These are phyloP conservation scores for Calcarius lapponicus DNA, from an alignment of 2,797 vertebrate genomes.

Conservation along the genomic window DNA sequence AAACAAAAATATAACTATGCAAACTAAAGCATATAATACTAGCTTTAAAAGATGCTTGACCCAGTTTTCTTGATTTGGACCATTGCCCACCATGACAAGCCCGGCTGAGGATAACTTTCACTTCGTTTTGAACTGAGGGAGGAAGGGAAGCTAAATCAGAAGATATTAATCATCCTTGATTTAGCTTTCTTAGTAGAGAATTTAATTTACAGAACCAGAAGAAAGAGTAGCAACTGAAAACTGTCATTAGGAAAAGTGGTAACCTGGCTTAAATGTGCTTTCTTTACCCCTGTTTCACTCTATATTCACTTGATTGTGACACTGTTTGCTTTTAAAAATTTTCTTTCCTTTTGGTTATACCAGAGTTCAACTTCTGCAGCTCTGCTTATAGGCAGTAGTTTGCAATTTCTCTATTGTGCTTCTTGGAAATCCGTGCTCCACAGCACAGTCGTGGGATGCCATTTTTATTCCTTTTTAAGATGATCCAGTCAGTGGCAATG, in stretches of 20 bases:
- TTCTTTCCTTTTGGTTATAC: not conserved
- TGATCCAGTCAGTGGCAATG: slow-evolving; percentile 1
- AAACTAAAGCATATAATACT: not conserved
- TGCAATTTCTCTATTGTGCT: not conserved
- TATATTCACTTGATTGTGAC: not conserved
- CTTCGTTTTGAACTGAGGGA: slow-evolving; percentile 23
- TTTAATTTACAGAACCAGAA: slow-evolving; percentile 21
- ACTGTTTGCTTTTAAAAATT: not conserved
- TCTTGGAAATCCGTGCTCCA: not conserved
- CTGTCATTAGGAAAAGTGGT: not conserved
- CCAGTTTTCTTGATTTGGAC: slow-evolving; percentile 61
- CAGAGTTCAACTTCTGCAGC: not conserved
- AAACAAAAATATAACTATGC: slow-evolving; percentile 10
- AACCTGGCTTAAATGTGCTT: not conserved
- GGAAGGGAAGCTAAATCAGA: slow-evolving; percentile 23
- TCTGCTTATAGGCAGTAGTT: not conserved
- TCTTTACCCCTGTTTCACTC: not conserved
- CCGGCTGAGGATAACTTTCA: slow-evolving; percentile 28
- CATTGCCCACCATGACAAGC: slow-evolving; percentile 25
- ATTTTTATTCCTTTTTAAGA: slow-evolving; percentile 56
- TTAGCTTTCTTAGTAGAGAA: slow-evolving; percentile 16
- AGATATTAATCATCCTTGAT: slow-evolving; percentile 27
- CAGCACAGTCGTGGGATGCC: not conserved
- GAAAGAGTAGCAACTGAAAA: not conserved
- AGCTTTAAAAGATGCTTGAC: slow-evolving; percentile 52